Base-by-base conservation (phyloP, 2,888 invertebrate species). In the Drosophila quinaria region DNA sequence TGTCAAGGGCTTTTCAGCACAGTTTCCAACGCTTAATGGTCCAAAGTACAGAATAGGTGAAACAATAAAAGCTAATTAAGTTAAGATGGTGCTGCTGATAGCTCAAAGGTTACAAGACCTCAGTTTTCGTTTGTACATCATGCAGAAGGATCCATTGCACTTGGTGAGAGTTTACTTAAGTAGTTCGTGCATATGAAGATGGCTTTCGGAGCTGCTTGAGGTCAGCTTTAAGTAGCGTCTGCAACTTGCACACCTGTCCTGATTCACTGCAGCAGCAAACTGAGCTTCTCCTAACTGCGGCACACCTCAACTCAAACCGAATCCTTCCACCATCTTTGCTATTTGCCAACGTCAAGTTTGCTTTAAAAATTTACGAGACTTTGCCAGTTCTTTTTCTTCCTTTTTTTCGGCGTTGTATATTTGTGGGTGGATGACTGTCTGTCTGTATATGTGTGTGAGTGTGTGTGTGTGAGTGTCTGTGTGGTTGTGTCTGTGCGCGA, bases 321-420 rank as follows among this genome's bases (percentile, higher is more conserved):
- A 46, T 31, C 42, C 22, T 60, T 42, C 41, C 31, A 9, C 17
- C 60, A 42, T 59, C 37, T 37, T 49, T 15, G 60, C 66, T 72
- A 62, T 44, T 62, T 59, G 54, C 58, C 15, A 49, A 46, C 66
- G 19, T 58, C 31, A 58, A 60, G 63, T 61, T 66, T 44, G 49
- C 37, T 65, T 75, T 47, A 35, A 75, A 75, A 80, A 64, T 77
- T 66, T 66, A 76, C 56, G 56, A 56, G 41, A 19, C 60, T 58
- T 56, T 64, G 41, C 33, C 44, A 41, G 31, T n/a, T n/a, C 33
- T 51, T 52, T 51, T 19, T 55, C 29, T 25, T 29, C 5, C 9
- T 35, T 5, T 41, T 60, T 6, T 22, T 11, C 22, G 13, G 44
- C 6, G 17, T 19, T 19, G 19, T 19, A 17, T 55, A 37, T 29